Percentiles rank a stretch among this genome's conserved stretches.
Evolutionary conservation across 2,113 vertebrate genomes (phyloP).

Genomic region (Hippoglossus stenolepis): DNA sequence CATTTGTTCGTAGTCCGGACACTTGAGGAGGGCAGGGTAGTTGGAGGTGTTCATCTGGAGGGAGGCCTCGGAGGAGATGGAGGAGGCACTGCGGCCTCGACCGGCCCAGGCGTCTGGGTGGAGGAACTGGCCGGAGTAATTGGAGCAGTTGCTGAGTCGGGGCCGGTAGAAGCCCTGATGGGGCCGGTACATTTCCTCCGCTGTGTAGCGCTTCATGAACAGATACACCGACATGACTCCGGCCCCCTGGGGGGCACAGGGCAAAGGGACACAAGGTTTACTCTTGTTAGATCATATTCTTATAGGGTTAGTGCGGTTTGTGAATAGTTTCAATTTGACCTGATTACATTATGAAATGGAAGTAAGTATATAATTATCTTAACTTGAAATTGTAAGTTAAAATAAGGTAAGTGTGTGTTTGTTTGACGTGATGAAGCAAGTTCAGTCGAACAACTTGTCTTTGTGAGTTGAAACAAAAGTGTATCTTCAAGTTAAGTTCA

Average conservation of each 20-base stretch:
- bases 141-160: conserved; percentile 93
- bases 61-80: conserved; percentile 91
- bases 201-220: conserved; percentile 94
- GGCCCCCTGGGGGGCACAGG: conserved; percentile 77
- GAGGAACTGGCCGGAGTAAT: conserved; percentile 93
- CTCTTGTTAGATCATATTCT: too few relatives aligned
- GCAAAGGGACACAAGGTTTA: background rate
- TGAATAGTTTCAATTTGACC: background rate
- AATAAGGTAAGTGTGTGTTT: too few relatives aligned
- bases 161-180: conserved; percentile 90
- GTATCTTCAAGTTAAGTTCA: too few relatives aligned
- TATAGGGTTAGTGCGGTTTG: too few relatives aligned
- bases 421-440: too few relatives aligned
- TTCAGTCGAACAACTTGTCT: too few relatives aligned
- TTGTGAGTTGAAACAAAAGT: too few relatives aligned
- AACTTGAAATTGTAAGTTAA: too few relatives aligned
- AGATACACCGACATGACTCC: conserved; percentile 94
- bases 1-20: conserved; percentile 92
- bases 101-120: conserved; percentile 88
- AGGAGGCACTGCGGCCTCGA: conserved; percentile 88
- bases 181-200: conserved; percentile 90
- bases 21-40: conserved; percentile 92
- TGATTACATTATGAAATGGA: too few relatives aligned
- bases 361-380: too few relatives aligned
- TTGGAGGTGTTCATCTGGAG: conserved; percentile 89